A percentile compares a stretch with the other conserved stretches of the same genome.
phyloP scores from a whole-genome alignment of 2,797 vertebrate genomes.

The Notamacropus eugenii region DNA sequence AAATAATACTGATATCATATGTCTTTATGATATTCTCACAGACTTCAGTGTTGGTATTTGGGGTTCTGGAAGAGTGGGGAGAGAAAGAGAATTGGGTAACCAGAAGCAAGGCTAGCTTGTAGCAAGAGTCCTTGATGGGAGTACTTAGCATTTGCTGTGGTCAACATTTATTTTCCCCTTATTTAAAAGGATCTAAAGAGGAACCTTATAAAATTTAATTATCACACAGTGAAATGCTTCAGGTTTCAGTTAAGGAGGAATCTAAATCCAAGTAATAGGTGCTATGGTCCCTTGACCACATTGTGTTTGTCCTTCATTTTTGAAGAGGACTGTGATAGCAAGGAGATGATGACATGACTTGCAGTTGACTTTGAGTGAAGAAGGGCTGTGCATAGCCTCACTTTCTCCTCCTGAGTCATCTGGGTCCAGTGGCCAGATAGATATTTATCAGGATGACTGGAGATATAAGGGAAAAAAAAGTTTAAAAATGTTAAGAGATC shows the following conservation, averaged over 20 bases:
- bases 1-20: neutral
- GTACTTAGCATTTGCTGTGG: neutral
- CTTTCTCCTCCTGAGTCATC: no score
- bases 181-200: neutral
- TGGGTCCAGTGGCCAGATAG: no score
- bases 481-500: conserved; percentile 60
- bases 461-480: conserved; percentile 10
- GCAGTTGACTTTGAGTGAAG: no score
- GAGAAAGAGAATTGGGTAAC: neutral
- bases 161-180: neutral
- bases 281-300: neutral
- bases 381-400: no score
- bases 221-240: neutral
- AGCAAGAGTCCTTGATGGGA: neutral
- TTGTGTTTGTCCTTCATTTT: no score
- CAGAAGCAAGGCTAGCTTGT: neutral
- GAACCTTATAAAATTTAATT: neutral
- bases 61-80: neutral
- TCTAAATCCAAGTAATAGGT: neutral
- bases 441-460: no score
- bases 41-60: neutral
- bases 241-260: conserved; percentile 1
- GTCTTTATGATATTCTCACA: neutral
- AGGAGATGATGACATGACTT: no score
- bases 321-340: no score